Base-by-base conservation (phyloP, 2,888 invertebrate species). In the Orthosia incerta region DNA sequence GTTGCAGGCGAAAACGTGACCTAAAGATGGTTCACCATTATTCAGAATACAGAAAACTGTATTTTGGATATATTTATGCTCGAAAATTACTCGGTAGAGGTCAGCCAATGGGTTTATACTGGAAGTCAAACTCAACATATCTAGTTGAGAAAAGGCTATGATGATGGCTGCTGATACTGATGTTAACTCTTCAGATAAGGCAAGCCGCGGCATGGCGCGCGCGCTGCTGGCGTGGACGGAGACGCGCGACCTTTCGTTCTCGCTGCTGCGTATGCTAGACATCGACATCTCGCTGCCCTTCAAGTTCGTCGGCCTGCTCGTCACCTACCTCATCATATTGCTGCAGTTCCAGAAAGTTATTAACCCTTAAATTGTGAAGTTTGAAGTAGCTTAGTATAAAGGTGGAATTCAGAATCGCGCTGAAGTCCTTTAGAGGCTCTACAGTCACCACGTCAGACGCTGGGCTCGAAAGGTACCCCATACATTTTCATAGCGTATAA, bases 241-340 rank as follows among this genome's bases (percentile, higher is more conserved):
- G 79, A 91, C 93, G 0, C 89, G 93, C 5, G 90, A 94, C 73
- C 87, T 95, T 64, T 92, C 95, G 3, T 94, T 95, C 82, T 91
- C 92, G 0, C 91, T 95, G 5, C 88, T 95, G 48, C 93, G 94
- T 50, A 93, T 95, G 91, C 85, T 95, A 61, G 89, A 93, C 80
- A 90, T 95, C 60, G 93, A 95, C 76, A 91, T 94, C 61, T 93
- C 95, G 0, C 87, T 95, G 20, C 95, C 95, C 0, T 94, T 95
- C 80, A 94, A 94, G 79, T 93, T 93, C 77, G 80, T 93, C 16
- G 93, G 93, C 1, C 86, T 95, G 7, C 88, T 95, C 3, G 87
- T 93, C 23, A 94, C 95, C 0, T 95, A 95, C 67, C 90, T 95
- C 5, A 94, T 95, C 62, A 95, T 95, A 71, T 71, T 95, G 73